Evolutionary conservation across 1,140 invertebrate genomes (phyloP), one percentile per base, ranked within the genome.

Genomic region (Phthorimaea operculella): DNA sequence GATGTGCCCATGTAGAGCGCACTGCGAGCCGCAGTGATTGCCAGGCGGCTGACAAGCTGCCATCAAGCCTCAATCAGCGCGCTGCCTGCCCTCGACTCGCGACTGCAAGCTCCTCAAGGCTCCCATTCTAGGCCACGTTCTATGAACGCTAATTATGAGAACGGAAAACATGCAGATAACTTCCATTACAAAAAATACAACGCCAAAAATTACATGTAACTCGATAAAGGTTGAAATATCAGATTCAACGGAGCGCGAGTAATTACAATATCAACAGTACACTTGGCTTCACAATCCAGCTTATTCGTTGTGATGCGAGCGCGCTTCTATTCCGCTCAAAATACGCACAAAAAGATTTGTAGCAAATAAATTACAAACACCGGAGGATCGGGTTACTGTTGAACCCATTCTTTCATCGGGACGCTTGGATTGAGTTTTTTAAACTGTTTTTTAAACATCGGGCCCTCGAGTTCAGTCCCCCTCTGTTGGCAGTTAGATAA

Each of bases 281-380:
- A 39, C 36, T 10, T n/a, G 36, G 10, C 36, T 28, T 28, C 21
- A 28, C 21, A 28, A 28, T 28, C 21, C 21, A 28, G 21, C 6
- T 28, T 28, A 28, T 28, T 28, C 21, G 36, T n/a, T 39, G n/a
- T 39, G 36, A 39, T n/a, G 10, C 3, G 36, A 39, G 36, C 36
- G n/a, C 36, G 36, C 36, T n/a, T 39, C 36, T 39, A n/a, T n/a
- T 10, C n/a, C 36, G 36, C 36, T 39, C 3, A n/a, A 39, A n/a
- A 10, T n/a, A n/a, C 36, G 36, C 42, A 62, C 17, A 52, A 60
- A 54, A 55, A 68, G 64, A 74, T 74, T 74, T 71, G 71, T 74
- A 65, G 68, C 64, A 56, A 69, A 69, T 66, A 68, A 74, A 74
- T 71, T 60, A 54, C 60, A 50, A 42, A 58, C 64, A 63, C 54